Percentiles rank a stretch among this genome's conserved stretches.
Evolutionary conservation across 2,888 invertebrate genomes (phyloP).

Genomic region (Nephrotoma guestfalica): DNA sequence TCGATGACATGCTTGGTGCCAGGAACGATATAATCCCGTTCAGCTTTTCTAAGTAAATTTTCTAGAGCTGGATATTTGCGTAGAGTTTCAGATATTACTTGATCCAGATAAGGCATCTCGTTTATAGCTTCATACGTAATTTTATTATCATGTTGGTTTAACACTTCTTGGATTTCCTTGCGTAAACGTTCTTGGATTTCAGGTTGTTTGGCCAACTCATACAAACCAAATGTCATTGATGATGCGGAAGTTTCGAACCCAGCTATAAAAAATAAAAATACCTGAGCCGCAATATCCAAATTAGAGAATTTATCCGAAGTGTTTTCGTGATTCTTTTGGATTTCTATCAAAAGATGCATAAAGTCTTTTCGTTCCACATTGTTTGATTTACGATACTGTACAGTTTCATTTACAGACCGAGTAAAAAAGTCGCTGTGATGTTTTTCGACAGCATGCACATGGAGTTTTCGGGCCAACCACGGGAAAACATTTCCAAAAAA

Average conservation of each 20-base stretch:
- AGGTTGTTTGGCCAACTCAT: slow-evolving; percentile 17
- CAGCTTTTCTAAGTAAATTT: slow-evolving; percentile 23
- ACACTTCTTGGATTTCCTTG: background rate
- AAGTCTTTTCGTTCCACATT: slow-evolving; percentile 17
- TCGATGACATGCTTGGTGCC: slow-evolving; percentile 31
- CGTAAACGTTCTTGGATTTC: slow-evolving; percentile 7
- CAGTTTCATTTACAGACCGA: background rate
- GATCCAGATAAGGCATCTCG: slow-evolving; percentile 10
- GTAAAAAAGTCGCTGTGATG: background rate
- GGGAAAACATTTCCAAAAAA: background rate
- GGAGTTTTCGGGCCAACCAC: background rate
- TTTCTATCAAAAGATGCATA: slow-evolving; percentile 11
- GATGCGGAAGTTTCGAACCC: slow-evolving; percentile 26
- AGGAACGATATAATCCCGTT: slow-evolving; percentile 23
- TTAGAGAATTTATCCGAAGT: background rate
- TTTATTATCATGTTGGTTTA: slow-evolving; percentile 3
- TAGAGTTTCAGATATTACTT: slow-evolving; percentile 27
- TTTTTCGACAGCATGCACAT: background rate
- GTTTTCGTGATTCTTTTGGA: slow-evolving; percentile 8
- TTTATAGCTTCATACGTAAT: slow-evolving; percentile 7
- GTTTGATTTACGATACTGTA: slow-evolving; percentile 6
- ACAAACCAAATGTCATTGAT: slow-evolving; percentile 19
- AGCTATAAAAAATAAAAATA: slow-evolving; percentile 21
- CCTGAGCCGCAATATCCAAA: slow-evolving; percentile 15
- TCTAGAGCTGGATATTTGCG: slow-evolving; percentile 33